Evolutionary conservation across 2,113 vertebrate genomes (phyloP), one percentile per base, ranked within the genome.

Genomic region (Limanda limanda): DNA sequence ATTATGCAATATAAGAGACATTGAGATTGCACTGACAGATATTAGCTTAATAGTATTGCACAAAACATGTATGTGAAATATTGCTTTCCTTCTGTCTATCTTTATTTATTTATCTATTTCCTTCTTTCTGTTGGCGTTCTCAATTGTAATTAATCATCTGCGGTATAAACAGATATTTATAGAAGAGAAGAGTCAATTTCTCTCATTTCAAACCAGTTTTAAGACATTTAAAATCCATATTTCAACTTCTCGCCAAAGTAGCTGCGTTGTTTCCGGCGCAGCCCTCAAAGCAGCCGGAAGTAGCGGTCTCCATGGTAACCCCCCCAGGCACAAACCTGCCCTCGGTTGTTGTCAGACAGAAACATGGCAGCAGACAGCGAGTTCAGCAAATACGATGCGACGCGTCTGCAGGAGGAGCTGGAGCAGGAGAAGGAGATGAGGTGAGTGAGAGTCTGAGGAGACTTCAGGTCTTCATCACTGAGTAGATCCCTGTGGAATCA

Each of bases 391-490:
- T 72, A 84, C 31, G 90, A 89, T 10, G 2, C 82, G 55, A 14
- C 65, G 0, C 86, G 78, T 0, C 84, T 94, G 47, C 89, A 64
- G 66, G 70, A 74, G 0, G 92, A 94, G 18, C 80, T 93, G 0
- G 79, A 90, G 18, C 88, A 94, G 6, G 94, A 94, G 77, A 88
- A 31, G n/a, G 91, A 93, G 14, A 68, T 85, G 0, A 94, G 76
- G 94, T 94, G 81, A 89, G 93, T 89, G 8, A 11, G 40, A 24
- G 25, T 25, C 31, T 56, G 8, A 21, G 48, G 1, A 7, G 31
- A 31, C 31, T 1, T 31, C 31, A 13, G 40, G 11, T 0, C 10
- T 11, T 42, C 3, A 4, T 13, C 40, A 3, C 40, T 12, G 4
- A 52, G 23, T 7, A 5, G 31, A 31, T 31, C 5, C 5, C 31